Base-by-base conservation (phyloP, 2,113 vertebrate genomes). In the Reinhardtius hippoglossoides region DNA sequence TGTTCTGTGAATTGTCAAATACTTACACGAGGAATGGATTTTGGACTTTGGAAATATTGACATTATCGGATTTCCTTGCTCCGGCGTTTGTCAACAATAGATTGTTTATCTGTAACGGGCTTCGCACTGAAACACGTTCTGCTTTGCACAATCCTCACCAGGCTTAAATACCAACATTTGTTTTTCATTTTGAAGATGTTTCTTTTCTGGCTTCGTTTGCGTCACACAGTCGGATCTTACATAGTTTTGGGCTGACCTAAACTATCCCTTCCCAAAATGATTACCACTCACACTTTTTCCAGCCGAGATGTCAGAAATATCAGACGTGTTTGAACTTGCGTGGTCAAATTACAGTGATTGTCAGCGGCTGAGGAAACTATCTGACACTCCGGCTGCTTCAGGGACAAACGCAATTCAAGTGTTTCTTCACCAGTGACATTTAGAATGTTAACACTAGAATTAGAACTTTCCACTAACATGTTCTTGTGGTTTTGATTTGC, bases 41-140 rank as follows among this genome's bases (percentile, higher is more conserved):
- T 91, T 91, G 86, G 78, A 85, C 76, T n/a, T 42, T 20, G 37
- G 44, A 65, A 26, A 71, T 85, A 84, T 87, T 89, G 82, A 88
- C 74, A 1, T 37, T 12, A 35, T 67, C 24, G 44, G 40, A 56
- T 50, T 40, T 75, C 26, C 15, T 74, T 10, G 50, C 46, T 74
- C 64, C 15, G 8, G 46, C 37, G 66, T 37, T 27, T 71, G 63
- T 75, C 65, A 79, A 82, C 72, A 40, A 46, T n/a, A 13, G 27
- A 9, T 26, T 65, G 64, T 74, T 77, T 71, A 31, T 69, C 42
- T 55, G 31, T 54, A 18, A 26, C 20, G 63, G 61, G 21, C 0
- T 56, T 65, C 3, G 12, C 20, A 40, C 50, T 26, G 2, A 2
- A 5, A 48, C 44, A 10, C 24, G 13, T 57, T 23, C 54, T 20